Evolutionary conservation across 2,113 vertebrate genomes (phyloP).

Genomic region (Etia nguti): DNA sequence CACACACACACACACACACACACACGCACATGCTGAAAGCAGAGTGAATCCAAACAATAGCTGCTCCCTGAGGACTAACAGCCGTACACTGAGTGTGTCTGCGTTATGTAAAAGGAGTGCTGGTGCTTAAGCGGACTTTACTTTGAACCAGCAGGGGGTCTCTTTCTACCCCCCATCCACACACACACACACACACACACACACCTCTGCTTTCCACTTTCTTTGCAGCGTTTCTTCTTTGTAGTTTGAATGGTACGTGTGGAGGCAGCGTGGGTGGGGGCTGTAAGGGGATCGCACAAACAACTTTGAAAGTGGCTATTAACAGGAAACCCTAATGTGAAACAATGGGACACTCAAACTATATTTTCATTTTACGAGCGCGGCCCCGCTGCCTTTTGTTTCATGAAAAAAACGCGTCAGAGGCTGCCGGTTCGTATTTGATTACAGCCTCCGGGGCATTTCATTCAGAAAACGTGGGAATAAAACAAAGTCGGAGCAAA

Average conservation of each 20-base stretch:
- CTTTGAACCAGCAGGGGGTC: constrained; percentile 47
- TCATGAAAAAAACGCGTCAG: neutral
- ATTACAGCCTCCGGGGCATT: neutral
- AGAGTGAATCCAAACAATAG: constrained; percentile 54
- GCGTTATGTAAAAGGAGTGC: constrained; percentile 35
- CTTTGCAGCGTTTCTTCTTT: constrained; percentile 32
- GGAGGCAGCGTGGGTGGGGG: neutral
- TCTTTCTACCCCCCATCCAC: constrained; percentile 2
- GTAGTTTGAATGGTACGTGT: constrained; percentile 35
- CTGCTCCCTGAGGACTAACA: constrained; percentile 44
- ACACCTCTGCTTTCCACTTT: neutral
- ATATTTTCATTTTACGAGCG: neutral
- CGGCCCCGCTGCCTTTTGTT: constrained; percentile 2
- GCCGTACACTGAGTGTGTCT: neutral
- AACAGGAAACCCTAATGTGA: constrained; percentile 27
- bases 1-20: too few species aligned
- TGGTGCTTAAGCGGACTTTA: constrained; percentile 19
- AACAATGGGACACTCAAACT: constrained; percentile 36
- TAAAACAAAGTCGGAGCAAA: neutral
- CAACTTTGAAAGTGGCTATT: constrained; percentile 23
- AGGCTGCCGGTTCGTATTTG: neutral
- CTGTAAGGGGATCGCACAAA: constrained; percentile 25
- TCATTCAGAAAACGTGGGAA: neutral
- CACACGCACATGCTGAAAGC: neutral
- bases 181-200: neutral